Conservation (phyloP, 2,888 invertebrate genomes). For the Litoditis marina region DNA sequence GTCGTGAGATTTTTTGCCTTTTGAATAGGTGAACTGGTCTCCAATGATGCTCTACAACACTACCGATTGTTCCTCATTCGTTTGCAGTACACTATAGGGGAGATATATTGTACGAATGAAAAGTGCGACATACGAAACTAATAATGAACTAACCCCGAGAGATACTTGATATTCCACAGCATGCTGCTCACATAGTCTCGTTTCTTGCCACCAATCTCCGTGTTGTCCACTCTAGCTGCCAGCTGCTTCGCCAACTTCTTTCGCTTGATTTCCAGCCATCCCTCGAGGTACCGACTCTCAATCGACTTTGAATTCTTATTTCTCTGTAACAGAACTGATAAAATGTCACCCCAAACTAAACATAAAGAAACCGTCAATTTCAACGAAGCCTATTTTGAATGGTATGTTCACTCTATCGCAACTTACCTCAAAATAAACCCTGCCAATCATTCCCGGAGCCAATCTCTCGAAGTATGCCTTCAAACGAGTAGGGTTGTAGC, state of each 20-base stretch:
- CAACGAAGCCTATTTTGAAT: neutral
- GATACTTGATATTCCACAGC: constrained; percentile 93
- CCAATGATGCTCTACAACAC: too few relatives aligned
- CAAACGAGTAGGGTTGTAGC: constrained; percentile 46
- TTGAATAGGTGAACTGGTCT: too few relatives aligned
- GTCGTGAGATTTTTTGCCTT: too few relatives aligned
- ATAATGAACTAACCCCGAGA: constrained; percentile 70
- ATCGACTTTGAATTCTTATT: constrained; percentile 29
- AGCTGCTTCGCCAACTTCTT: constrained; percentile 47
- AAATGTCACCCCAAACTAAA: neutral
- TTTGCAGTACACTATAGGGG: too few relatives aligned
- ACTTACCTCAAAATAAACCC: constrained; percentile 50
- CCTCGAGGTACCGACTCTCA: constrained; percentile 45
- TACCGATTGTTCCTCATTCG: too few relatives aligned
- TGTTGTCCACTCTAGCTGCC: constrained; percentile 71
- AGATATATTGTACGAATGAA: too few relatives aligned
- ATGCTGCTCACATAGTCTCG: constrained; percentile 82
- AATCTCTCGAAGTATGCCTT: constrained; percentile 47
- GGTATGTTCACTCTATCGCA: neutral
- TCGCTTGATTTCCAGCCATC: constrained; percentile 58
- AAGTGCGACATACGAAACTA: neutral
- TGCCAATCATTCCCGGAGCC: constrained; percentile 46
- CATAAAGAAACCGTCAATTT: neutral
- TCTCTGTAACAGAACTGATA: constrained; percentile 20
- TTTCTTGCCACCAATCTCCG: constrained; percentile 78